Conservation (phyloP, 2,113 vertebrate genomes). For the Telmatochromis sp. region DNA sequence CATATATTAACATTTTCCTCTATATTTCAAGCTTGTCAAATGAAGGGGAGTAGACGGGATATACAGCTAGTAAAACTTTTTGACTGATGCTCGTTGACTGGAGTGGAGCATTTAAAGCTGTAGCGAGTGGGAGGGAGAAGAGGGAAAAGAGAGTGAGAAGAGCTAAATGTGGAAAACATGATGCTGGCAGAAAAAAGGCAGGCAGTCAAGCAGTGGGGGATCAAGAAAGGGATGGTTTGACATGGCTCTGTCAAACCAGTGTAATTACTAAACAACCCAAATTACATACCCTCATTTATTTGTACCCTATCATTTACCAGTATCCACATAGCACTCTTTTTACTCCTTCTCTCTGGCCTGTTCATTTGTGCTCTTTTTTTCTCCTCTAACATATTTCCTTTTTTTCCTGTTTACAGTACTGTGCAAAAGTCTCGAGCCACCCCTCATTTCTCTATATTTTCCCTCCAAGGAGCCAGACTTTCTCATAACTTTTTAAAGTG, state of each 20-base stretch:
- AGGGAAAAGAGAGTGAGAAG: slow-evolving; percentile 34
- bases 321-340: slow-evolving; percentile 53
- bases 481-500: neutral
- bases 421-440: neutral
- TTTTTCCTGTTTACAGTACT: neutral
- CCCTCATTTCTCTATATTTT: neutral
- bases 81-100: slow-evolving; percentile 44
- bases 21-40: slow-evolving; percentile 55
- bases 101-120: slow-evolving; percentile 43
- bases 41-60: slow-evolving; percentile 17
- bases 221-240: slow-evolving; percentile 59
- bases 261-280: slow-evolving; percentile 72
- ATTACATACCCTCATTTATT: slow-evolving; percentile 71
- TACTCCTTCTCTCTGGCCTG: slow-evolving; percentile 18
- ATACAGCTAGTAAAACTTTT: slow-evolving; percentile 58
- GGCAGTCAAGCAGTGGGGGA: slow-evolving; percentile 25
- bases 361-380: neutral
- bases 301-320: slow-evolving; percentile 66
- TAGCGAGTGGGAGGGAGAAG: slow-evolving; percentile 21
- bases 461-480: neutral
- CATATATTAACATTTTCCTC: slow-evolving; percentile 59
- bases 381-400: neutral
- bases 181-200: slow-evolving; percentile 31
- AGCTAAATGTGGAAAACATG: slow-evolving; percentile 70
- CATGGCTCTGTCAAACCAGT: slow-evolving; percentile 66